Base-by-base conservation (phyloP, 2,888 invertebrate species). In the Sarcophaga variegata region DNA sequence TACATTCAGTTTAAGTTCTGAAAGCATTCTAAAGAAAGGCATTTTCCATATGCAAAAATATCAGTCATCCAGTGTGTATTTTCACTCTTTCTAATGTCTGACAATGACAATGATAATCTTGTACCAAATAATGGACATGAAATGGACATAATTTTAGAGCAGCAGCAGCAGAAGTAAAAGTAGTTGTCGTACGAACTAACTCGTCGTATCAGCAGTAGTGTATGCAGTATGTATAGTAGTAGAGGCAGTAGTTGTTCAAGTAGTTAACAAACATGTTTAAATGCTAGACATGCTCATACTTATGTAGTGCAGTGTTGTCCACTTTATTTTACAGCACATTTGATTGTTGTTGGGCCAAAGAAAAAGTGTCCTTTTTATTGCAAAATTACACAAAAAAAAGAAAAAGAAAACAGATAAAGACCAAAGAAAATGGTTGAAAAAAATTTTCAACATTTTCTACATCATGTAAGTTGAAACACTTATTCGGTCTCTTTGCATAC, bases 241-340 rank as follows among this genome's bases (percentile, higher is more conserved):
- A 64, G 77, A 78, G 72, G 37, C 49, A 72, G 72, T 83, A 77
- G 83, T 78, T 67, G 49, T 66, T 83, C 63, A 75, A 87, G 84
- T 84, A 82, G 84, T 87, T 87, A 84, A 84, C 87, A 87, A 84
- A 84, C 84, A 87, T 87, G 87, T 87, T 54, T 71, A 84, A 84
- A 78, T 75, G 60, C 54, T 62, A 70, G 70, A 54, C 54, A 54
- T 54, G 54, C 63, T 83, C 66, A 66, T 66, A 49, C 70, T 49
- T 83, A 83, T 69, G 67, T 63, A 78, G 37, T 69, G 67, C 71
- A 78, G 72, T 78, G 72, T 67, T 78, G 75, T 84, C 62, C 81
- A 84, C 54, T 54, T 17, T 17, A 54, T 54, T 54, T 54, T 17
- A 17, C 54, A 54, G 17, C 54, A 54, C 37, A 37, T 10, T 84